phyloP scores from a whole-genome alignment of 2,888 invertebrate species.

The Sminthurinus aureus region DNA sequence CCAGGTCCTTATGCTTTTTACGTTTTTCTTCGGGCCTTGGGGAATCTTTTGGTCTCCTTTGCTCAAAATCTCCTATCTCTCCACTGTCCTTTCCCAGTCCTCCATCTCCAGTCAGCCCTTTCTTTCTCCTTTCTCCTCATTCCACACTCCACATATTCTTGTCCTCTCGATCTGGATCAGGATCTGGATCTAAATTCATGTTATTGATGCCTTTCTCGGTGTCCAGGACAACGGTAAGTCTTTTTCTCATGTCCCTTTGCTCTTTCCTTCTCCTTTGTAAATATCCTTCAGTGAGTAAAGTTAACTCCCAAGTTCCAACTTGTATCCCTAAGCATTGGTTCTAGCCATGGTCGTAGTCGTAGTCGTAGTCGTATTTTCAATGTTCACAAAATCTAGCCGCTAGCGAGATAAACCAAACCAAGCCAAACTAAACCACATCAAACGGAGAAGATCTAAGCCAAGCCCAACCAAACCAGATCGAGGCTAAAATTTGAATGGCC shows the following conservation, averaged over 20 bases:
- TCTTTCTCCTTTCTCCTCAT: background rate
- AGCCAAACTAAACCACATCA: too few species aligned
- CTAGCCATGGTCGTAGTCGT: too few species aligned
- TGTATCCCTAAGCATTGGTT: too few species aligned
- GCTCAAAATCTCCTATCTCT: constrained; percentile 12
- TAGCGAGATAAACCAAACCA: too few species aligned
- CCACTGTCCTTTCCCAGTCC: constrained; percentile 11
- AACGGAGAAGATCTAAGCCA: too few species aligned
- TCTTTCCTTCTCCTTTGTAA: background rate
- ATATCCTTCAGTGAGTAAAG: background rate
- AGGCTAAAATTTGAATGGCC: background rate
- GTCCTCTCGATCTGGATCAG: background rate
- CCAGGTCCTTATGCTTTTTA: constrained; percentile 30
- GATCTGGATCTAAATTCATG: constrained; percentile 25
- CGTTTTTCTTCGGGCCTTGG: constrained; percentile 24
- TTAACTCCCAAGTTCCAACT: background rate
- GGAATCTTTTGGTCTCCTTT: constrained; percentile 20
- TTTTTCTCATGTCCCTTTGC: background rate
- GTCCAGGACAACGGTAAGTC: background rate
- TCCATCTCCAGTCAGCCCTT: constrained; percentile 6
- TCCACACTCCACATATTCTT: constrained; percentile 12
- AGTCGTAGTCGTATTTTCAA: background rate
- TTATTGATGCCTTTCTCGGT: constrained; percentile 36
- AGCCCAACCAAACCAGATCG: too few species aligned
- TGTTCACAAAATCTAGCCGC: background rate